Evolutionary conservation across 2,888 invertebrate genomes (phyloP), one percentile per base, ranked within the genome.

Genomic region (Stenolophus ochropezus): DNA sequence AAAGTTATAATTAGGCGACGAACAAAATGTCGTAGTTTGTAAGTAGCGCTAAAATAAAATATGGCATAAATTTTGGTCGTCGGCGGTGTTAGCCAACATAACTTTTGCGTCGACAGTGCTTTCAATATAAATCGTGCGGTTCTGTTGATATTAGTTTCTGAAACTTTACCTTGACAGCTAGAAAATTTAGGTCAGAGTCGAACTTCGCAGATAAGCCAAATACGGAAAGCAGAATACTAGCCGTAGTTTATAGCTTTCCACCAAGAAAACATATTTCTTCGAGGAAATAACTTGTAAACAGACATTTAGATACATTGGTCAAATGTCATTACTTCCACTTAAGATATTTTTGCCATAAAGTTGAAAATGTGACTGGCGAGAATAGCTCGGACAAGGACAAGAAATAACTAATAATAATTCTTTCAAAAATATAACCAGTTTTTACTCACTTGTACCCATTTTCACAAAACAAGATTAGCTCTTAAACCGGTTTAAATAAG

Each of bases 101-200:
- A 61, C 74, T 74, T 75, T 75, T 56, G 8, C 23, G 77, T 77
- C 33, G 53, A 33, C 53, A 56, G 56, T 53, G 33, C 75, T 33
- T 77, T 42, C 42, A 77, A 77, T 27, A 76, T 53, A 76, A 76
- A 76, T 73, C 73, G 76, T 33, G 56, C 58, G 23, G 56, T 20
- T 53, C 53, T 76, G 76, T 76, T 53, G 65, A 65, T 78, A 78
- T 78, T 79, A 69, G 79, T 79, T 69, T 71, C 69, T 69, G 3
- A 79, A 25, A 61, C 47, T 61, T 75, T 56, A 58, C 56, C 53
- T 27, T 56, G 76, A 58, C 56, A 73, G 49, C 49, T n/a, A 47
- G 42, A 71, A 47, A 23, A 65, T 61, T 78, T 51, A 78, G 78
- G 25, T 65, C 58, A 33, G 16, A 58, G 11, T 21, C 25, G 16